Conservation (phyloP, 2,888 invertebrate species). For the Oligia fasciuncula region DNA sequence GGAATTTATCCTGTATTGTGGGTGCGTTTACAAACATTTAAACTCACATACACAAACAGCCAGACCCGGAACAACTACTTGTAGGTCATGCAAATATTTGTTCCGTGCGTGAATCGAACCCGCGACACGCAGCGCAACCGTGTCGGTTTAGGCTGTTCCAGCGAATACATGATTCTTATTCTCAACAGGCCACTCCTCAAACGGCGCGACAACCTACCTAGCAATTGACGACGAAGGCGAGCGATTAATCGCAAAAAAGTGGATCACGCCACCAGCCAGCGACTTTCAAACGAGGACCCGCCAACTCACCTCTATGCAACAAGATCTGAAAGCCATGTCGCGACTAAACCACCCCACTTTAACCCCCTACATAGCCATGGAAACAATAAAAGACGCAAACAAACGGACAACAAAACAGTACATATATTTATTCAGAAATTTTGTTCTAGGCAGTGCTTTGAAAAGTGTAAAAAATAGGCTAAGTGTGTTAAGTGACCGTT, state of each 20-base stretch:
- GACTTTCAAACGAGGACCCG: conserved; percentile 86
- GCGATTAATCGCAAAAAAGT: conserved; percentile 93
- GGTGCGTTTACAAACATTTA: no score
- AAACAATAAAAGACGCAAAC: conserved; percentile 90
- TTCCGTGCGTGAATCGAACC: no score
- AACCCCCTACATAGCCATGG: conserved; percentile 94
- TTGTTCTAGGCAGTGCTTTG: conserved; percentile 88
- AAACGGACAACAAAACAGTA: conserved; percentile 78
- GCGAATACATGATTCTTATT: no score
- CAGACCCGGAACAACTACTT: no score
- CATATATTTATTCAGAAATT: conserved; percentile 93
- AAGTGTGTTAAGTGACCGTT: conserved; percentile 75
- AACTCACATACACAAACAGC: no score
- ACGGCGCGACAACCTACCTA: conserved; percentile 93
- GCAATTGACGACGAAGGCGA: conserved; percentile 94
- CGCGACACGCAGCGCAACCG: no score
- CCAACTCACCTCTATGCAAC: conserved; percentile 93
- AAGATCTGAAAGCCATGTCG: conserved; percentile 93
- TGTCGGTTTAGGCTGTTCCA: no score
- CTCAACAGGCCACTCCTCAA: conserved; percentile 92
- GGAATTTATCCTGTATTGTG: no score
- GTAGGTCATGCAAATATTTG: no score
- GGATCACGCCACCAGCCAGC: conserved; percentile 89
- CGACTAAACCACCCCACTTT: conserved; percentile 93
- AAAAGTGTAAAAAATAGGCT: conserved; percentile 75